phyloP scores from a whole-genome alignment of 2,888 invertebrate genomes.

The Orchesella flavescens region DNA sequence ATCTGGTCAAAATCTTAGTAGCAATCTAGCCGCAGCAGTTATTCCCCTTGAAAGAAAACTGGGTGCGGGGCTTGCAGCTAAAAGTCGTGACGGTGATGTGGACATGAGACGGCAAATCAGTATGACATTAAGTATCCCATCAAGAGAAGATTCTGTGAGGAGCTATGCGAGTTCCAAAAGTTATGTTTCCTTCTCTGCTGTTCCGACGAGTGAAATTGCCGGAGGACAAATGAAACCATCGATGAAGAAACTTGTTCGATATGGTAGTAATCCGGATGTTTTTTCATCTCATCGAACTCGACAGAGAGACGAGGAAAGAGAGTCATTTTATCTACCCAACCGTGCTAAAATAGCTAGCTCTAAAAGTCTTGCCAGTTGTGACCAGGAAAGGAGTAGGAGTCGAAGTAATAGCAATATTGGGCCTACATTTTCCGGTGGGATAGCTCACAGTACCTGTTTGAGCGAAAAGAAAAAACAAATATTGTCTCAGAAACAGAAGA shows the following conservation, averaged over 20 bases:
- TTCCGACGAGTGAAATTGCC: conserved; percentile 17
- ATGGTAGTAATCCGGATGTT: conserved; percentile 56
- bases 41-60: conserved; percentile 27
- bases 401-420: conserved; percentile 37
- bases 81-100: conserved; percentile 47
- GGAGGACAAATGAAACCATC: conserved; percentile 43
- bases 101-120: conserved; percentile 65
- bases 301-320: conserved; percentile 11
- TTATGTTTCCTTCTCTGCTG: conserved; percentile 41
- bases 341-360: conserved; percentile 26
- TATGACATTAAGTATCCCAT: conserved; percentile 68
- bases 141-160: conserved; percentile 67
- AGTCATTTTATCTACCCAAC: conserved; percentile 16
- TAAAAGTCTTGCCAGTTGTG: conserved; percentile 11
- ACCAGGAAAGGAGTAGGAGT: conserved; percentile 13
- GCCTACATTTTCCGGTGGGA: conserved; percentile 18
- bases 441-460: conserved; percentile 12
- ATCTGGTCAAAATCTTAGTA: conserved; percentile 47
- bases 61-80: conserved; percentile 36
- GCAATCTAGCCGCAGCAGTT: background rate
- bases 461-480: conserved; percentile 49
- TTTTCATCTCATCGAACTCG: conserved; percentile 30
- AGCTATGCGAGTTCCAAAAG: conserved; percentile 63
- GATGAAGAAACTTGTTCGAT: conserved; percentile 36
- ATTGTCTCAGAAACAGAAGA: conserved; percentile 65